These are phyloP conservation scores for Rhea americana DNA, from an alignment of 2,113 vertebrate genomes.

Conservation along the genomic window DNA sequence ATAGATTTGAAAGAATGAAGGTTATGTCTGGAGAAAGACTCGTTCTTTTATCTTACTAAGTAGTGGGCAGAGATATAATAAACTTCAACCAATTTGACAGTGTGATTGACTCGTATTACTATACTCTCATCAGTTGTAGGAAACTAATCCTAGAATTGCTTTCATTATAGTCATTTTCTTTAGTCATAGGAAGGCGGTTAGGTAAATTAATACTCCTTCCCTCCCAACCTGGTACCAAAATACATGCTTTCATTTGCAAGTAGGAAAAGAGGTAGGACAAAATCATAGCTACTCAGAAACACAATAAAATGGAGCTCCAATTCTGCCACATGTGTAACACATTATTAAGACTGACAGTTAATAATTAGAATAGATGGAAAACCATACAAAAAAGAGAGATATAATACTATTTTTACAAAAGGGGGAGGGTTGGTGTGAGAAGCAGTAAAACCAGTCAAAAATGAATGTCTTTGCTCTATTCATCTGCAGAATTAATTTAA, in stretches of 20 bases:
- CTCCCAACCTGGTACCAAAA: background rate
- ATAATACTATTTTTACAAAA: background rate
- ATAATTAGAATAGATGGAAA: background rate
- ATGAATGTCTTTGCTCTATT: background rate
- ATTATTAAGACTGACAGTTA: background rate
- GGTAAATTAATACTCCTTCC: background rate
- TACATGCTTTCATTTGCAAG: background rate
- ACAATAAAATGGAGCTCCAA: background rate
- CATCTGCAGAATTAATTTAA: constrained; percentile 4
- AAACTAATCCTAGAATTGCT: background rate
- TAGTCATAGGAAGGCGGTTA: background rate
- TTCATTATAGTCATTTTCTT: background rate
- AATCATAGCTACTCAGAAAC: background rate
- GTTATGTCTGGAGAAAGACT: background rate
- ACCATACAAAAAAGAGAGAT: background rate
- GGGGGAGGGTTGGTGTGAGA: rapidly evolving
- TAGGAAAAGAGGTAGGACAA: background rate
- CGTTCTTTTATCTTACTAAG: background rate
- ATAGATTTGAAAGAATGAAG: background rate
- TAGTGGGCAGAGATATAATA: background rate
- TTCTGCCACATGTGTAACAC: background rate
- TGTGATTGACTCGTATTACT: background rate
- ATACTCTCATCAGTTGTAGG: background rate
- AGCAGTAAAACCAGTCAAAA: background rate
- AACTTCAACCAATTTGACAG: background rate